phyloP scores from a whole-genome alignment of 2,888 invertebrate genomes.

The Drosophila macrospina region DNA sequence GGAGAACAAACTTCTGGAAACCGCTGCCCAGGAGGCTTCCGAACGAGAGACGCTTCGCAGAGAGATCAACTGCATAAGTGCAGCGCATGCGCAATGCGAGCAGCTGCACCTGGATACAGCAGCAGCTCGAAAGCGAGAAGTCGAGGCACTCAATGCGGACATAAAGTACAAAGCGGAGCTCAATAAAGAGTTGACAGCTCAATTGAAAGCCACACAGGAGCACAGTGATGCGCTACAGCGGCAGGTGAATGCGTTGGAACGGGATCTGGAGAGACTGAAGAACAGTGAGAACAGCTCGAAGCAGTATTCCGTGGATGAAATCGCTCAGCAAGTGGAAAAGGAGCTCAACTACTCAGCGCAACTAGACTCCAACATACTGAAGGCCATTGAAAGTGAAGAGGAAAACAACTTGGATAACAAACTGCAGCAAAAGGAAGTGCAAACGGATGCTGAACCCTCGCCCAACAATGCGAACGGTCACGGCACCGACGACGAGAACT shows the following conservation, averaged over 20 bases:
- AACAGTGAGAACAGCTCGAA: constrained; percentile 81
- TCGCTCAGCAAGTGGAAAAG: constrained; percentile 87
- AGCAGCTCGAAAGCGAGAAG: constrained; percentile 86
- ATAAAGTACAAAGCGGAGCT: constrained; percentile 87
- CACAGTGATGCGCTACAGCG: constrained; percentile 84
- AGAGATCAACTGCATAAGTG: constrained; percentile 85
- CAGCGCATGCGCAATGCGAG: constrained; percentile 83
- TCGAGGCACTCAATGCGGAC: constrained; percentile 87
- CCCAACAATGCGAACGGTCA: constrained; percentile 59
- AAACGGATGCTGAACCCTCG: constrained; percentile 50
- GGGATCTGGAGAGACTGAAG: constrained; percentile 81
- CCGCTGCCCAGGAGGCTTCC: constrained; percentile 69
- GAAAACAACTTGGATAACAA: constrained; percentile 84
- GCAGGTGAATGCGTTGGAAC: constrained; percentile 86
- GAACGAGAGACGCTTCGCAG: constrained; percentile 85
- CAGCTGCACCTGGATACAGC: constrained; percentile 81
- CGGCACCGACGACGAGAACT: constrained; percentile 83
- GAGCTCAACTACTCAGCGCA: constrained; percentile 88
- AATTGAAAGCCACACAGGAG: constrained; percentile 71
- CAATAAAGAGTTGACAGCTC: constrained; percentile 77
- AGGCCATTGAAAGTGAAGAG: constrained; percentile 87
- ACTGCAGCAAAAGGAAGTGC: constrained; percentile 63
- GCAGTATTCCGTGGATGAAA: constrained; percentile 86
- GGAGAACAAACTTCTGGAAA: constrained; percentile 73
- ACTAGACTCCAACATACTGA: constrained; percentile 87